Base-by-base conservation (phyloP, 2,888 invertebrate species). In the Argyresthia albistria region DNA sequence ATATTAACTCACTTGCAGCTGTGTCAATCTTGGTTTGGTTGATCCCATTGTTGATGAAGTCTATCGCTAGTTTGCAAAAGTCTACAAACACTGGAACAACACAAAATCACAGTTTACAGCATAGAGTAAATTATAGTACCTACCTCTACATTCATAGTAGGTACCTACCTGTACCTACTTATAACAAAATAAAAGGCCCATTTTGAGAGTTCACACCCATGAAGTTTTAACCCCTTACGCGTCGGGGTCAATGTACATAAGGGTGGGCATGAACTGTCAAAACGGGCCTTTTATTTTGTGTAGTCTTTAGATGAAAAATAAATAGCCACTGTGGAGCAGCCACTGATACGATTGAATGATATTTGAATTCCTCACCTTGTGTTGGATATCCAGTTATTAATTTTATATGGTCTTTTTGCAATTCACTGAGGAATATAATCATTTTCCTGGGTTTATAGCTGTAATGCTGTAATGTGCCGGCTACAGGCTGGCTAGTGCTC, bases 41-140 rank as follows among this genome's bases (percentile, higher is more conserved):
- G 15, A 89, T 83, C 12, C 93, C 93, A 76, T 91, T 92, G 56
- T 89, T 89, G 35, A 93, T 65, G 69, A 90, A 93, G 64, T 93
- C 92, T 56, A 91, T 76, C 1, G 91, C 88, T 53, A 93, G 71
- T 71, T 92, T 92, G 69, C 93, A 93, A 66, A 93, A 93, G 71
- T 93, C 92, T 54, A 91, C 89, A 15, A 93, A 67, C 58, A 93
- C 93, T 93, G 77, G 50, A 87, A 59, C 56, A 60, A 57, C 46
- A 53, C 37, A 35, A 43, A 53, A 53, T 50, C 46, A 11, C 49
- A 46, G 35, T n/a, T n/a, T n/a, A n/a, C n/a, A n/a, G n/a, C n/a
- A n/a, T 37, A 50, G 43, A 1, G 42, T 14, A 53, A 54, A 52
- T 8, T 45, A 36, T 9, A 35, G 49, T 39, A 43, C 43, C 3